These are phyloP conservation scores for Elymnias hypermnestra DNA, from an alignment of 1,140 invertebrate genomes.

Conservation along the genomic window DNA sequence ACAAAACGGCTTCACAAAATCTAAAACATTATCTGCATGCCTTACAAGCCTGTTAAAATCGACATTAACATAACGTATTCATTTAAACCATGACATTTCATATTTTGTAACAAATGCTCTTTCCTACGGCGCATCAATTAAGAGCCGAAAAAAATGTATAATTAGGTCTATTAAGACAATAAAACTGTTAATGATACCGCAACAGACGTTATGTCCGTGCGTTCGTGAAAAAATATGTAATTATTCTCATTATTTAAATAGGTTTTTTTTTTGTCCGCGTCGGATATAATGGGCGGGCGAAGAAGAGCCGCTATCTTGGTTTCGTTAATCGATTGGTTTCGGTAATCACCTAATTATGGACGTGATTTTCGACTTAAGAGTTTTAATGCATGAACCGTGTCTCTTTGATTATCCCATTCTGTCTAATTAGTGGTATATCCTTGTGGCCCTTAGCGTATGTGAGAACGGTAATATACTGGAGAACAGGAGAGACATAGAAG, in stretches of 20 bases:
- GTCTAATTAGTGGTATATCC: constrained; percentile 58
- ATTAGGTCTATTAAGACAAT: constrained; percentile 75
- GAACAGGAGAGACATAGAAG: constrained; percentile 8
- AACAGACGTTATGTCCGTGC: constrained; percentile 67
- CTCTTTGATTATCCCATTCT: constrained; percentile 57
- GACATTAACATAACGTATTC: constrained; percentile 70
- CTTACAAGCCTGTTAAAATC: constrained; percentile 60
- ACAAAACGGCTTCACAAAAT: constrained; percentile 61
- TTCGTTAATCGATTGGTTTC: constrained; percentile 74
- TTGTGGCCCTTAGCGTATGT: too few species aligned
- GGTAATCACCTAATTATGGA: constrained; percentile 72
- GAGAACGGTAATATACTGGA: constrained; percentile 45
- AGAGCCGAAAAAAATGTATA: constrained; percentile 73
- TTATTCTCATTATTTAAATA: constrained; percentile 75
- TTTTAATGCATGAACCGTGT: constrained; percentile 72
- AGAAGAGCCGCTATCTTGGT: constrained; percentile 59
- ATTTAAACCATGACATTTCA: constrained; percentile 75
- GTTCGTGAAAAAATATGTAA: constrained; percentile 71
- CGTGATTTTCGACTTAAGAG: constrained; percentile 56
- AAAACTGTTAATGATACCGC: constrained; percentile 74
- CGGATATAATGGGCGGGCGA: constrained; percentile 58
- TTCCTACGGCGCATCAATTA: constrained; percentile 70
- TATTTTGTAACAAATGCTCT: constrained; percentile 72
- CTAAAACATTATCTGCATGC: constrained; percentile 57
- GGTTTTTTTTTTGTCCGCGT: constrained; percentile 63